Evolutionary conservation across 2,113 vertebrate genomes (phyloP).

Genomic region (Mus pahari): DNA sequence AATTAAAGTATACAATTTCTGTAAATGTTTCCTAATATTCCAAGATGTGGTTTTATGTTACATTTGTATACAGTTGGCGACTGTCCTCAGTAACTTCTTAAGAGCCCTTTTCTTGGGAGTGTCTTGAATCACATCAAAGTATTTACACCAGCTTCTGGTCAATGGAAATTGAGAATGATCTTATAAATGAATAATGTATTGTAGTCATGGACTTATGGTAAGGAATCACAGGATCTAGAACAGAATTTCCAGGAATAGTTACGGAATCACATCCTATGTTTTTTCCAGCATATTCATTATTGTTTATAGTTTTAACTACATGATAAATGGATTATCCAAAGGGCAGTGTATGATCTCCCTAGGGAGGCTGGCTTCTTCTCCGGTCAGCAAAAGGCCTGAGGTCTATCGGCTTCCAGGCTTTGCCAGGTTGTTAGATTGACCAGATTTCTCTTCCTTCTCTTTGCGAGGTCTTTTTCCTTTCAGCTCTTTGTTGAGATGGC

Average conservation of each 20-base stretch:
- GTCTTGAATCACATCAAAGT: slow-evolving; percentile 37
- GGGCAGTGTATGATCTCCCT: neutral
- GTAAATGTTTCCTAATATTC: slow-evolving; percentile 63
- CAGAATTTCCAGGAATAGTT: slow-evolving; percentile 34
- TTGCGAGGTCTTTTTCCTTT: neutral
- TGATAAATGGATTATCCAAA: neutral
- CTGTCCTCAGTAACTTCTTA: slow-evolving; percentile 22
- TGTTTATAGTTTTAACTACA: slow-evolving; percentile 30
- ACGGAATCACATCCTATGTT: neutral
- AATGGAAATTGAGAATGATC: slow-evolving; percentile 28
- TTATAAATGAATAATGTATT: slow-evolving; percentile 63
- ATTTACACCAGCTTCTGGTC: slow-evolving; percentile 51
- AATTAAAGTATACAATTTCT: slow-evolving; percentile 73
- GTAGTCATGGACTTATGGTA: slow-evolving; percentile 33
- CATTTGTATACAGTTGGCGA: slow-evolving; percentile 5
- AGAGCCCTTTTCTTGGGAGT: slow-evolving; percentile 23
- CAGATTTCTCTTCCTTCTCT: neutral
- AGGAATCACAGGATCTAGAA: slow-evolving; percentile 21
- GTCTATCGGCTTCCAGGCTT: neutral
- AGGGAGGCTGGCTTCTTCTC: neutral
- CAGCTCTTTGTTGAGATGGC: slow-evolving; percentile 2
- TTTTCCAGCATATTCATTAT: slow-evolving; percentile 42
- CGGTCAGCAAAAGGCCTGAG: neutral
- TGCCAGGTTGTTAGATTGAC: neutral
- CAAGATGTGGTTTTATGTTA: slow-evolving; percentile 49